These are phyloP conservation scores for Drosophila melanica DNA, from an alignment of 1,140 invertebrate species.

Conservation along the genomic window DNA sequence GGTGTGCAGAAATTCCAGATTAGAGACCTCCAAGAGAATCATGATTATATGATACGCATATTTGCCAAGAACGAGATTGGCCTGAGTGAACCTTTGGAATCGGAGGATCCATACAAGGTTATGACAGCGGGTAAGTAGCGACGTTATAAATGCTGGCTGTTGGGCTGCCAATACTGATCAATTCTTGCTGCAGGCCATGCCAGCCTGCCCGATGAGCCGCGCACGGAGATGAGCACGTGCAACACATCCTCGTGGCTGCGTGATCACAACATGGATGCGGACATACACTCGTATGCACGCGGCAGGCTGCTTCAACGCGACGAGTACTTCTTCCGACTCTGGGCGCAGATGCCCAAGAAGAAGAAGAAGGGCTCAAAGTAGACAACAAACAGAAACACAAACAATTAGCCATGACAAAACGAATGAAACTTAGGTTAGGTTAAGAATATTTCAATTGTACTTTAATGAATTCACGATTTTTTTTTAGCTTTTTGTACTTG, in stretches of 20 bases:
- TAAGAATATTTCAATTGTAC: constrained; percentile 73
- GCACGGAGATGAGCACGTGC: constrained; percentile 92
- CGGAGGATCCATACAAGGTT: constrained; percentile 95
- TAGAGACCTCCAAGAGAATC: constrained; percentile 93
- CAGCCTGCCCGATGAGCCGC: constrained; percentile 85
- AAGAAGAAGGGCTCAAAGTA: constrained; percentile 80
- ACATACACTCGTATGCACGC: constrained; percentile 94
- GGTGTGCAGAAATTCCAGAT: constrained; percentile 93
- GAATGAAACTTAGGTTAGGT: constrained; percentile 63
- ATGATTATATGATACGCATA: constrained; percentile 95
- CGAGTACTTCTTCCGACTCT: constrained; percentile 97
- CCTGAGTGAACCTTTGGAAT: constrained; percentile 95
- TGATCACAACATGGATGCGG: constrained; percentile 96
- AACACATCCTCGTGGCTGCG: constrained; percentile 96
- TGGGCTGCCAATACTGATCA: neutral
- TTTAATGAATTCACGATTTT: constrained; percentile 51
- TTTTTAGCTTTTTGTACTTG: constrained; percentile 61
- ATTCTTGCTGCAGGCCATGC: constrained; percentile 81
- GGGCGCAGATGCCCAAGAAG: constrained; percentile 73
- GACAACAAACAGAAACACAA: constrained; percentile 43
- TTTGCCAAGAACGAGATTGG: constrained; percentile 98
- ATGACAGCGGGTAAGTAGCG: constrained; percentile 89
- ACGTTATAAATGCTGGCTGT: neutral
- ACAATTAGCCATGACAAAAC: constrained; percentile 50
- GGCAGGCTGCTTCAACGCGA: constrained; percentile 91